These are phyloP conservation scores for Hemicordylus capensis DNA, from an alignment of 2,113 vertebrate genomes.

Conservation along the genomic window DNA sequence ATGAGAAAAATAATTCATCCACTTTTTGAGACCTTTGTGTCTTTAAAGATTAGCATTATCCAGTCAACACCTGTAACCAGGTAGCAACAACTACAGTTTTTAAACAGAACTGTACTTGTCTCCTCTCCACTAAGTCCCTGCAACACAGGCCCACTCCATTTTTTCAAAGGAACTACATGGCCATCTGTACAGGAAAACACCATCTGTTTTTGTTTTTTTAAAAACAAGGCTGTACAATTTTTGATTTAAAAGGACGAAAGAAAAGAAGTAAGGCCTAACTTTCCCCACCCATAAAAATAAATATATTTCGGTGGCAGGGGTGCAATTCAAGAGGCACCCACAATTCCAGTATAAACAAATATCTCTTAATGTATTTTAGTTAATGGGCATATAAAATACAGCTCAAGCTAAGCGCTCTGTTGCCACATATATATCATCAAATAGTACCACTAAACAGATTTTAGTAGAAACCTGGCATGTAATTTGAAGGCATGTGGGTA, in stretches of 20 bases:
- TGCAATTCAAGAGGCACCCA: no score
- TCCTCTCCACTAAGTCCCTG: neutral
- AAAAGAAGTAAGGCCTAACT: conserved; percentile 40
- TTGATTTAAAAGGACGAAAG: conserved; percentile 2
- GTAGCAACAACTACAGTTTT: conserved; percentile 13
- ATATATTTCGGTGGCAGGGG: neutral
- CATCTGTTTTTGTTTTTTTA: conserved; percentile 63
- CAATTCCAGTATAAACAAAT: conserved; percentile 35
- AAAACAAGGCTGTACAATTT: conserved; percentile 31
- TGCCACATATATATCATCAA: conserved; percentile 66
- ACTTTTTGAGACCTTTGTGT: conserved; percentile 17
- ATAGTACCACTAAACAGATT: conserved; percentile 63
- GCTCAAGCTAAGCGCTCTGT: conserved; percentile 48
- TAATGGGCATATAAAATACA: conserved; percentile 56
- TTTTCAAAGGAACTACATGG: conserved; percentile 41
- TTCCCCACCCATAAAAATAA: conserved; percentile 65
- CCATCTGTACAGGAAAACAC: conserved; percentile 28
- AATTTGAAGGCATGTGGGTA: conserved; percentile 37
- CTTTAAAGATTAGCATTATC: neutral
- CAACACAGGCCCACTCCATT: neutral
- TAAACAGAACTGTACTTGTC: conserved; percentile 2
- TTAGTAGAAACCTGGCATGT: conserved; percentile 43
- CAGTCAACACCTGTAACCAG: conserved; percentile 23
- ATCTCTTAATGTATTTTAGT: conserved; percentile 66
- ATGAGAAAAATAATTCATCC: neutral